Base-by-base conservation (phyloP, 2,113 vertebrate species). In the Haplochromis vanheusdeni region DNA sequence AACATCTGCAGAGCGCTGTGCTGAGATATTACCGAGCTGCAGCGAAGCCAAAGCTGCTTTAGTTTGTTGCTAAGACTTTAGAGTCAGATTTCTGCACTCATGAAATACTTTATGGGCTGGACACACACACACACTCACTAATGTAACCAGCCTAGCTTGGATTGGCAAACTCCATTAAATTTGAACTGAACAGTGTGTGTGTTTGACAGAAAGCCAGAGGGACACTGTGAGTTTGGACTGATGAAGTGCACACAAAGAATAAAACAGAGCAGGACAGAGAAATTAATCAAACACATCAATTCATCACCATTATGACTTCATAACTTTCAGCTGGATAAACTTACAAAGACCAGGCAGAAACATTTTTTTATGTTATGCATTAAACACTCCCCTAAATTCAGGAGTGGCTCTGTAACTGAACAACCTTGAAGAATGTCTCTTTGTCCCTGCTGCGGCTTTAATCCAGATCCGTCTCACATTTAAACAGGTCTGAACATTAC, bases 21-120 rank as follows among this genome's bases (percentile, higher is more conserved):
- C 17, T 73, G 62, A 62, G 54, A 65, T 65, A 77, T 42, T 77
- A 23, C 19, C 4, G 5, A 84, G 45, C 49, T 35, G 35, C 19
- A 37, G 58, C 16, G 23, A 86, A 68, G 77, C 89, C 56, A 86
- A 89, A 86, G 81, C 84, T 37, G 84, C 84, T 91, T 88, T 84
- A 79, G 16, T 75, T 49, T 70, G 77, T 83, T 54, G 58, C 47
- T 56, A 49, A 81, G 81, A 91, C 47, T 75, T 81, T 56, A 70
- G 40, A 19, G 23, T 40, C 55, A 7, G 35, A 83, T 49, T 75
- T 58, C 52, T 79, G 85, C 55, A 37, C 62, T 87, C 52, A 65
- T 65, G 47, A 84, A 87, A 82, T 82, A 80, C 47, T 23, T 45
- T 49, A 37, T 73, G 49, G 35, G 37, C 13, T 70, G 37, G 10